Conservation (phyloP, 2,888 invertebrate genomes). For the Hoplodrina blanda region DNA sequence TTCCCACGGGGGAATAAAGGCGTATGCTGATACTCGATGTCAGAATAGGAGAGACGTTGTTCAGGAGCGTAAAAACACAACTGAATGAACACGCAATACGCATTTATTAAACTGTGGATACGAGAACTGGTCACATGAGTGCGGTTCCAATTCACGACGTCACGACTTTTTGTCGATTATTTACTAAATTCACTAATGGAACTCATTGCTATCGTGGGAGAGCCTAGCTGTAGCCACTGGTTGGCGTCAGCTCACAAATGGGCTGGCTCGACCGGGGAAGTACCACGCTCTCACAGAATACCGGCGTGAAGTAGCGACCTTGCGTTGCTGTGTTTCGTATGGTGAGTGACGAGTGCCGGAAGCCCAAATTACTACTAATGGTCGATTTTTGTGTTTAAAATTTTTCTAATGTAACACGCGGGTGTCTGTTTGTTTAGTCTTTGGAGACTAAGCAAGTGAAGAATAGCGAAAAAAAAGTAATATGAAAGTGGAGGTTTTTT, state of each 20-base stretch:
- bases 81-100: not conserved
- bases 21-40: conserved; percentile 7
- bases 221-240: conserved; percentile 13
- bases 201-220: not conserved
- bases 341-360: conserved; percentile 35
- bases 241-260: conserved; percentile 9
- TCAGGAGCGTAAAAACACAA: not conserved
- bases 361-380: not conserved
- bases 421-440: no score
- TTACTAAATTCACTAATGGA: not conserved
- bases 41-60: not conserved
- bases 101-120: not conserved
- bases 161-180: not conserved
- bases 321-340: conserved; percentile 7
- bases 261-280: conserved; percentile 39
- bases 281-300: conserved; percentile 38
- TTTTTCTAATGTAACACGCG: no score
- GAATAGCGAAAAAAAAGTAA: no score
- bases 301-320: not conserved
- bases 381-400: no score
- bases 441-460: no score
- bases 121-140: conserved; percentile 6
- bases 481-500: not conserved
- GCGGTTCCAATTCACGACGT: not conserved
- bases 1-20: not conserved